Percentiles rank a stretch among this genome's conserved stretches.
These are phyloP conservation scores for Empidonax alnorum DNA, from an alignment of 2,113 vertebrate species.

Conservation along the genomic window DNA sequence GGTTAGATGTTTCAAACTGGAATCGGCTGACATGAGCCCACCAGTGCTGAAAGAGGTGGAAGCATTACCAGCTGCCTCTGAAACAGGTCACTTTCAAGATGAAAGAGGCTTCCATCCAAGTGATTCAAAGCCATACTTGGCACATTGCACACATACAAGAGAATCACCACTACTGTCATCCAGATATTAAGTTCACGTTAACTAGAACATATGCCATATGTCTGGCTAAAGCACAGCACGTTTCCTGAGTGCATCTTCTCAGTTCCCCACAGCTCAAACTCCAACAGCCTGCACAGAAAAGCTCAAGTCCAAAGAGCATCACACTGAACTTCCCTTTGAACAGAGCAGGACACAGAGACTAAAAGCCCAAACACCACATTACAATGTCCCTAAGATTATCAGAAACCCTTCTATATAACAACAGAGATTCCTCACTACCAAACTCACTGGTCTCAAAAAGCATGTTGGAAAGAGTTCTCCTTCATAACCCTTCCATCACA, in stretches of 20 bases:
- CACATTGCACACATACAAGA: not conserved
- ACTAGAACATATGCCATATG: not conserved
- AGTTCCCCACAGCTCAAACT: not conserved
- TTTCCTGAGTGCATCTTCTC: not conserved
- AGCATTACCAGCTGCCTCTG: not conserved
- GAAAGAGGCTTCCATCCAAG: conserved; percentile 3
- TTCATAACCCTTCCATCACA: not conserved
- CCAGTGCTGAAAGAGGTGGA: not conserved
- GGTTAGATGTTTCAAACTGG: not conserved
- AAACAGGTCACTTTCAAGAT: not conserved
- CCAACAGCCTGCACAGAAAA: not conserved
- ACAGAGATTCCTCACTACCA: not conserved
- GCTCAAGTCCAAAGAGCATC: not conserved
- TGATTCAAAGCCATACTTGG: not conserved
- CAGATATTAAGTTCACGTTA: not conserved
- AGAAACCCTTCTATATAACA: not conserved
- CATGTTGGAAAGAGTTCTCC: not conserved
- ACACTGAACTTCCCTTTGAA: not conserved
- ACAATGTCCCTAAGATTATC: not conserved
- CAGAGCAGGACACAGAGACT: not conserved
- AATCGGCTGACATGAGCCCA: not conserved
- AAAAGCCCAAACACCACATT: fast-evolving
- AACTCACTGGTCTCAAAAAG: not conserved
- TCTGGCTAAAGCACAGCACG: not conserved
- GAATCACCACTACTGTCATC: not conserved